Base-by-base conservation (phyloP, 2,113 vertebrate species). In the Sander vitreus region DNA sequence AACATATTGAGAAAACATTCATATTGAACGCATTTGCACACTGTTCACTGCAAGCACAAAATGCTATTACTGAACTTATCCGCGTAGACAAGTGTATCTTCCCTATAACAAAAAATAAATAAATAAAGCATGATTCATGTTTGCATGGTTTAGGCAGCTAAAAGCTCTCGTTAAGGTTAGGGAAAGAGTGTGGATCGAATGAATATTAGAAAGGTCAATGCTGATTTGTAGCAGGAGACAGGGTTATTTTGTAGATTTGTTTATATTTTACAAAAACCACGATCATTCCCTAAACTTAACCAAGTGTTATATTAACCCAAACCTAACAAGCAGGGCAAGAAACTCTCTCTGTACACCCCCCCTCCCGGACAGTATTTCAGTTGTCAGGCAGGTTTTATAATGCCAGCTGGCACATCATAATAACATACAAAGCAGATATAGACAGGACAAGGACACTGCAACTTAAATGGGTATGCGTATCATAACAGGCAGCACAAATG, bases 401-500 rank as follows among this genome's bases (percentile, higher is more conserved):
- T 5, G 39, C 36, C 11, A 53, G n/a, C 16, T 45, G 48, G 43
- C 25, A 25, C 30, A 53, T 36, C 30, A 10, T 43, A 43, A 62
- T 60, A 66, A 65, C 21, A 65, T 54, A 11, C 63, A 54, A 30
- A 54, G 19, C 51, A 53, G 16, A 78, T 73, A 51, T 15, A 60
- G 21, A 64, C 63, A 66, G 50, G 43, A 54, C 23, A 65, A 69
- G 39, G 67, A 77, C 59, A 50, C 45, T 19, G 63, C 4, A 15
- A 53, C 60, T 36, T 30, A 55, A 55, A 53, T 65, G 23, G 12
- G 36, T 55, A 23, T 39, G 33, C 47, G 67, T 30, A 36, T 43
- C 53, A 23, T 45, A 45, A 47, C 5, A 51, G 33, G 15, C 18
- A 55, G 60, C 58, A 66, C 23, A 82, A n/a, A 68, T 25, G 30